phyloP scores from a whole-genome alignment of 2,113 vertebrate genomes.

The Sclerurus mexicanus region DNA sequence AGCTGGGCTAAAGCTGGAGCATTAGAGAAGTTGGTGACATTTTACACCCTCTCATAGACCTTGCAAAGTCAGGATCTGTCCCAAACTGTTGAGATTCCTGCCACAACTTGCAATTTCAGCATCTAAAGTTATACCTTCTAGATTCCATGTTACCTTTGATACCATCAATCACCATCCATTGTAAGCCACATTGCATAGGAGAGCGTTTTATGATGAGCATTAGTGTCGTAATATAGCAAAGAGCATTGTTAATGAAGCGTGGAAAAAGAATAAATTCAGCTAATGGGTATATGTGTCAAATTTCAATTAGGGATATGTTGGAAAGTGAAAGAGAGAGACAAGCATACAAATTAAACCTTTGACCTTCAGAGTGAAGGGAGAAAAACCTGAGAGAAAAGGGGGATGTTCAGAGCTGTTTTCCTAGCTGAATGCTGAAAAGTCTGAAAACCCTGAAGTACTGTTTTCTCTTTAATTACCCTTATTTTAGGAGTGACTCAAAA shows the following conservation, averaged over 20 bases:
- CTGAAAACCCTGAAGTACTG: not conserved
- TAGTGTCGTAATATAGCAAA: constrained; percentile 72
- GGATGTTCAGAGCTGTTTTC: constrained; percentile 31
- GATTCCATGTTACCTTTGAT: constrained; percentile 67
- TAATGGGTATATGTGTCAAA: constrained; percentile 82
- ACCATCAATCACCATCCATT: constrained; percentile 73
- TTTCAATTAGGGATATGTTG: constrained; percentile 76
- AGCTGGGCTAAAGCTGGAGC: not conserved
- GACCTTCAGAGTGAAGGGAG: constrained; percentile 72
- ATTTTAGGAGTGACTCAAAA: not conserved
- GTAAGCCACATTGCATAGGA: constrained; percentile 65
- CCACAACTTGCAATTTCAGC: constrained; percentile 46
- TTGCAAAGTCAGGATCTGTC: not conserved
- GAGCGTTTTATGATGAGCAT: constrained; percentile 77
- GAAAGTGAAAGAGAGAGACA: constrained; percentile 69
- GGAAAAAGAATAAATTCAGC: constrained; percentile 79
- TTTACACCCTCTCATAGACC: not conserved
- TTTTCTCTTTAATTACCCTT: not conserved
- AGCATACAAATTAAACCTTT: constrained; percentile 78
- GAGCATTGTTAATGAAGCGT: constrained; percentile 81
- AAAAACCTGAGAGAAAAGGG: constrained; percentile 42
- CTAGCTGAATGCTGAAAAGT: not conserved
- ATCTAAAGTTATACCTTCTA: constrained; percentile 58
- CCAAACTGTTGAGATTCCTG: constrained; percentile 59
- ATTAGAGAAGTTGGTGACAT: not conserved